Evolutionary conservation across 2,888 invertebrate species (phyloP).

Genomic region (Gerris lacustris): DNA sequence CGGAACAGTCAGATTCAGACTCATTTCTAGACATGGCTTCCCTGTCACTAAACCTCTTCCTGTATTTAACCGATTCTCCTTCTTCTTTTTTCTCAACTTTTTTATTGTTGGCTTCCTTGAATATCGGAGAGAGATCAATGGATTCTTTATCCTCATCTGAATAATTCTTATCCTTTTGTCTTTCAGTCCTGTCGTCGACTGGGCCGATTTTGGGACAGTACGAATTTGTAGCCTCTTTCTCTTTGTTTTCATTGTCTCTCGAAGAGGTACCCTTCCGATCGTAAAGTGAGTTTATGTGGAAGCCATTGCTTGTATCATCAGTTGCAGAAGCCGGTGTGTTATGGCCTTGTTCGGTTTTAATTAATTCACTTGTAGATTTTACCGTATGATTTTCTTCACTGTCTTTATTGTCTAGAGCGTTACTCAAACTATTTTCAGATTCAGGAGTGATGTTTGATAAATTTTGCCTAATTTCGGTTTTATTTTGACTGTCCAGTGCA

Average conservation of each 20-base stretch:
- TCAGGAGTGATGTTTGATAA: background rate
- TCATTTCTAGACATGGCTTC: constrained; percentile 12
- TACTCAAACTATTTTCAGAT: background rate
- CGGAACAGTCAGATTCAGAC: constrained; percentile 67
- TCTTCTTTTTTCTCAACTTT: background rate
- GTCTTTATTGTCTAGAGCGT: background rate
- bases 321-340: background rate
- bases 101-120: background rate
- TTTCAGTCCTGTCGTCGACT: too few species aligned
- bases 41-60: background rate
- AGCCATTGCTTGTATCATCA: background rate
- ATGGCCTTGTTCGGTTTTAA: background rate
- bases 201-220: too few species aligned
- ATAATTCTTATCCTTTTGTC: background rate
- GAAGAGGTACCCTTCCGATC: background rate
- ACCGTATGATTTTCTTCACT: background rate
- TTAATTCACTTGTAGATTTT: background rate
- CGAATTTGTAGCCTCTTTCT: background rate
- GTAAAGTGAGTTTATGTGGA: background rate
- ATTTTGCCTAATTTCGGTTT: background rate
- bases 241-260: background rate
- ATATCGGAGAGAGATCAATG: background rate
- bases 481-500: background rate
- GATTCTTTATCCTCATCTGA: background rate
- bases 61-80: background rate